These are phyloP conservation scores for Chymomyza procnemis DNA, from an alignment of 2,888 invertebrate genomes.

Conservation along the genomic window DNA sequence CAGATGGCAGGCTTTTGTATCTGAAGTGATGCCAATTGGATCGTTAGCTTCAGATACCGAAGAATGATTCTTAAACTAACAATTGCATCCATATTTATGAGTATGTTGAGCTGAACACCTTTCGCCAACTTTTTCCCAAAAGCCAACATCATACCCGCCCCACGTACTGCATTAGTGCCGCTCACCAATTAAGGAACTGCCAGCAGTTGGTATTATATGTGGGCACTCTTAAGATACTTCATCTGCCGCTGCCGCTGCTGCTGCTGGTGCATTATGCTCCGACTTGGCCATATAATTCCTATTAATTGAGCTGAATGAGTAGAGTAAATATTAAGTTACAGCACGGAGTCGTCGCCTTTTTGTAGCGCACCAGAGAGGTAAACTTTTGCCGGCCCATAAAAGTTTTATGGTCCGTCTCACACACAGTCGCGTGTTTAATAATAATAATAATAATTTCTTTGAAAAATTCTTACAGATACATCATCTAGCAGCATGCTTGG, in stretches of 20 bases:
- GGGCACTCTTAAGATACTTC: constrained; percentile 38
- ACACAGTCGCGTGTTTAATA: constrained; percentile 67
- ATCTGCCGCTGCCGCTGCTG: background rate
- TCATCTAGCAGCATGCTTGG: constrained; percentile 58
- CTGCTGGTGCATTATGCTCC: constrained; percentile 52
- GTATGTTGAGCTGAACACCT: no score
- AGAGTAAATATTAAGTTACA: constrained; percentile 60
- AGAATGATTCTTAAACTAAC: no score
- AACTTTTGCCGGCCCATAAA: background rate
- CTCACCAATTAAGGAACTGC: constrained; percentile 64
- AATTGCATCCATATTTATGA: no score
- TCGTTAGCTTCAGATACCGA: no score
- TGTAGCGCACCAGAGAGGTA: background rate
- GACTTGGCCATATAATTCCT: constrained; percentile 64
- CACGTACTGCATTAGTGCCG: constrained; percentile 5
- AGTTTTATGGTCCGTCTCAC: constrained; percentile 12
- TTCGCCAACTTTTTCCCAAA: no score
- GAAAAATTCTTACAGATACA: constrained; percentile 52
- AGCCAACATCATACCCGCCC: no score
- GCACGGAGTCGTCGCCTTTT: background rate
- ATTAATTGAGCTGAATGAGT: constrained; percentile 63
- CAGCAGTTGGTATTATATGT: constrained; percentile 63
- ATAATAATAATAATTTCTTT: constrained; percentile 53
- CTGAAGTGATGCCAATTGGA: no score
- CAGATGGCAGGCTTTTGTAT: no score